Base-by-base conservation (phyloP, 2,888 invertebrate genomes). In the Acrocyrtus sp. region DNA sequence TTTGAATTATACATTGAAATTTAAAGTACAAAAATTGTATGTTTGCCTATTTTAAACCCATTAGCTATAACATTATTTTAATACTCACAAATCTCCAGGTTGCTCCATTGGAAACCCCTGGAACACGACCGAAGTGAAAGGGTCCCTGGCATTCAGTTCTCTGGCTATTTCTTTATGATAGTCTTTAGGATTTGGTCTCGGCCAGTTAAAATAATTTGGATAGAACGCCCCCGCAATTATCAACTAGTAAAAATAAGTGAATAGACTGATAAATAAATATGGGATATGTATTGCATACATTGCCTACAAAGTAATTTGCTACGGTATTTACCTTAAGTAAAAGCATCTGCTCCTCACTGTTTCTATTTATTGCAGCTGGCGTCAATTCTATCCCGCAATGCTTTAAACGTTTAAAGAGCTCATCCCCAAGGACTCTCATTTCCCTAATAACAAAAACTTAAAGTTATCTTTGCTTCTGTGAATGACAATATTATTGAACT, bases 151-250 rank as follows among this genome's bases (percentile, higher is more conserved):
- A 21, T 88, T 88, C 0, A 96, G 85, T 0, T 84, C 82, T 78
- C 89, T 90, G 3, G 90, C 88, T 0, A 92, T 89, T 26, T 89
- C 88, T 0, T 88, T 86, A 82, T 93, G 92, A 74, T 89, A 87
- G 0, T 86, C 84, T 63, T 88, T 86, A 57, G 88, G 87, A 1
- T 87, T 86, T 34, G 83, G 82, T 21, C 85, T 83, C 8, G 85
- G 82, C 34, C 89, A 87, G 21, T 90, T 84, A 85, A 94, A 97
- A 84, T 93, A 97, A 84, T 96, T 91, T 0, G 98, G 98, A 85
- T 96, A 98, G 84, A 96, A 96, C 1, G 96, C 96, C 1, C 93
- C 95, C 69, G 92, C 90, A 39, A 94, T 85, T n/a, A 91, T 87
- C 43, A 93, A 84, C 91, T 92, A 83, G 5, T n/a, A n/a, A n/a